phyloP scores from a whole-genome alignment of 2,113 vertebrate species.

The Ageneiosus marmoratus region DNA sequence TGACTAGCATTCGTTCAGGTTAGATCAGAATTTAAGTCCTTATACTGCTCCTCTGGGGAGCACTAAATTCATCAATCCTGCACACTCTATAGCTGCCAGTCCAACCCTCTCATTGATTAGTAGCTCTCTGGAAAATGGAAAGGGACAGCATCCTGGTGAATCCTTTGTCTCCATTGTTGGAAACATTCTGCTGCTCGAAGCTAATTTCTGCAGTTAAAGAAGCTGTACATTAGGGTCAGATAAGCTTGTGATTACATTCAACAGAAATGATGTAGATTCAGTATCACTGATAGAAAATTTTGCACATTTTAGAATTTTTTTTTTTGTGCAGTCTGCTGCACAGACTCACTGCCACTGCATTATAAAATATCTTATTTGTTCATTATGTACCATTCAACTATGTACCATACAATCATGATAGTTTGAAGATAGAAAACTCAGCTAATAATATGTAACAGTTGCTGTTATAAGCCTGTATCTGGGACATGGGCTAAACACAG shows the following conservation, averaged over 20 bases:
- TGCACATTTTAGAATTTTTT: too few species aligned
- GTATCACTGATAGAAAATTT: slow-evolving; percentile 7
- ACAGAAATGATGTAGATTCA: slow-evolving; percentile 48
- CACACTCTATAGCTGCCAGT: slow-evolving; percentile 70
- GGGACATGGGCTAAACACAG: slow-evolving; percentile 57
- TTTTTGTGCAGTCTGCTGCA: too few species aligned
- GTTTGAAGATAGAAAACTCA: slow-evolving; percentile 19
- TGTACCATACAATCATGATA: slow-evolving; percentile 24
- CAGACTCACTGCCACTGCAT: neutral
- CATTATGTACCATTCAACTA: neutral
- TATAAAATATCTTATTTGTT: neutral
- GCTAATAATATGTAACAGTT: slow-evolving; percentile 32
- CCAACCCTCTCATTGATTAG: slow-evolving; percentile 69
- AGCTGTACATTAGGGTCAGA: slow-evolving; percentile 67
- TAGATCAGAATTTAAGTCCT: slow-evolving; percentile 28
- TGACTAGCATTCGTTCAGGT: slow-evolving; percentile 6
- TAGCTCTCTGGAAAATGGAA: slow-evolving; percentile 60
- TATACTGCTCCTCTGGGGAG: slow-evolving; percentile 61
- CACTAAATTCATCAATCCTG: slow-evolving; percentile 64
- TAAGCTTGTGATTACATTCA: slow-evolving; percentile 58
- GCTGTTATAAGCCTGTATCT: slow-evolving; percentile 4
- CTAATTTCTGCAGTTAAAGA: slow-evolving; percentile 67
- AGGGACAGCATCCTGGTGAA: slow-evolving; percentile 52
- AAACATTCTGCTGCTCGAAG: slow-evolving; percentile 59
- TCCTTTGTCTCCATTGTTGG: slow-evolving; percentile 66